Base-by-base conservation (phyloP, 2,797 vertebrate genomes). In the Trichosurus vulpecula region DNA sequence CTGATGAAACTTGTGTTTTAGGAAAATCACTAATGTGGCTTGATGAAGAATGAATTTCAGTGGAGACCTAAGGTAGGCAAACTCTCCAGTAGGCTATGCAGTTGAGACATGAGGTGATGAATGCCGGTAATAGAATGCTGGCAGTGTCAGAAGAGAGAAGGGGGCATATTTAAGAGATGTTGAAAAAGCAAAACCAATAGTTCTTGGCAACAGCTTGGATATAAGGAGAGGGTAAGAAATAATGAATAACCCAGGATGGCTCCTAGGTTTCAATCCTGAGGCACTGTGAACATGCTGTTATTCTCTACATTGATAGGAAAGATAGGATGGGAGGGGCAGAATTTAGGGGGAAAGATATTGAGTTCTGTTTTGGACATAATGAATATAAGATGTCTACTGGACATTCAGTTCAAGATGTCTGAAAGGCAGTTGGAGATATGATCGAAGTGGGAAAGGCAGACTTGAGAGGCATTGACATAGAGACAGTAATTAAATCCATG, bases 191-290 rank as follows among this genome's bases (percentile, higher is more conserved):
- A 2, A 94, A 91, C 13, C 31, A 92, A 91, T 1, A 31, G 41
- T 53, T 56, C 6, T 58, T 94, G 14, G n/a, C 56, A n/a, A 92
- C 52, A 92, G 2, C 61, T 87, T 94, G 19, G 90, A 14, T 53
- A 94, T n/a, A 57, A 11, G 53, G 92, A 93, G 2, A 25, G 55
- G 13, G 2, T 66, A 2, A 93, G 14, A 13, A 31, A 92, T 93
- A 95, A 29, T 51, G 4, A 54, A n/a, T 66, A 91, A n/a, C 52
- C 14, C 61, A 66, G 61, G 90, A 30, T 57, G 35, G 41, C 3
- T 56, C 52, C 22, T 91, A 90, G 52, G 91, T 92, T 95, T 92
- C 14, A 90, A 53, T 1, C 30, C 81, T 93, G 94, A 90, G 93
- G 90, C 81, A 57, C 1, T 52, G 19, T 35, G 25, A 94, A 12